These are phyloP conservation scores for Blastobasis adustella DNA, from an alignment of 2,888 invertebrate species.

Conservation along the genomic window DNA sequence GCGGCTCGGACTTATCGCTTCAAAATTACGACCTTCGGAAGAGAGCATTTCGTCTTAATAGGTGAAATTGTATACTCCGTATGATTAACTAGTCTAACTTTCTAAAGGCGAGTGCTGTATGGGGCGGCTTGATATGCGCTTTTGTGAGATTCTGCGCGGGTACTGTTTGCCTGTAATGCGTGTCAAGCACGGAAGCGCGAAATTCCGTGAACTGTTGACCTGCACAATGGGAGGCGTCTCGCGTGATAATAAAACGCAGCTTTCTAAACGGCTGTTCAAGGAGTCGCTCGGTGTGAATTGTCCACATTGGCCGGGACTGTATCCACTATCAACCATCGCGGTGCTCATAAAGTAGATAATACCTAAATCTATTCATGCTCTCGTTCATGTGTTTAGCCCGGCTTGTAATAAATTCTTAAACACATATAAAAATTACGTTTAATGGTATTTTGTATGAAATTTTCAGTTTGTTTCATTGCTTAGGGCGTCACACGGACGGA, in stretches of 20 bases:
- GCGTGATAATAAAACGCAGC: conserved; percentile 46
- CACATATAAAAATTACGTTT: too few species aligned
- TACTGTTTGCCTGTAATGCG: conserved; percentile 25
- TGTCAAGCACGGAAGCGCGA: conserved; percentile 36
- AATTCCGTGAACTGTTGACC: conserved; percentile 36
- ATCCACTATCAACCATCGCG: too few species aligned
- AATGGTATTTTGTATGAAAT: too few species aligned
- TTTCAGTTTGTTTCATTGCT: too few species aligned
- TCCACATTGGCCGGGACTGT: too few species aligned
- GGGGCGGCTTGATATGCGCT: conserved; percentile 19
- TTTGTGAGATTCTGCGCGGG: conserved; percentile 7
- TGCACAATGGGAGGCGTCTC: conserved; percentile 35
- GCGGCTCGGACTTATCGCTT: conserved; percentile 40
- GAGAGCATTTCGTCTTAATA: conserved; percentile 33
- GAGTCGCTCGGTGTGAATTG: conserved; percentile 25
- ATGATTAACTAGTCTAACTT: conserved; percentile 31
- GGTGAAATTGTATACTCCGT: conserved; percentile 35
- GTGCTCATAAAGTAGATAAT: too few species aligned
- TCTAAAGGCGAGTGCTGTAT: conserved; percentile 27
- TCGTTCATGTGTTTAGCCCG: too few species aligned
- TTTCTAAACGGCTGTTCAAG: conserved; percentile 54
- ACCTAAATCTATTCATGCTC: too few species aligned
- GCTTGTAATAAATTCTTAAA: too few species aligned
- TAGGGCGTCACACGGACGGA: too few species aligned
- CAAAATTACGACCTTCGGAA: conserved; percentile 45